These are phyloP conservation scores for Helicoverpa zea DNA, from an alignment of 1,140 invertebrate species.

Conservation along the genomic window DNA sequence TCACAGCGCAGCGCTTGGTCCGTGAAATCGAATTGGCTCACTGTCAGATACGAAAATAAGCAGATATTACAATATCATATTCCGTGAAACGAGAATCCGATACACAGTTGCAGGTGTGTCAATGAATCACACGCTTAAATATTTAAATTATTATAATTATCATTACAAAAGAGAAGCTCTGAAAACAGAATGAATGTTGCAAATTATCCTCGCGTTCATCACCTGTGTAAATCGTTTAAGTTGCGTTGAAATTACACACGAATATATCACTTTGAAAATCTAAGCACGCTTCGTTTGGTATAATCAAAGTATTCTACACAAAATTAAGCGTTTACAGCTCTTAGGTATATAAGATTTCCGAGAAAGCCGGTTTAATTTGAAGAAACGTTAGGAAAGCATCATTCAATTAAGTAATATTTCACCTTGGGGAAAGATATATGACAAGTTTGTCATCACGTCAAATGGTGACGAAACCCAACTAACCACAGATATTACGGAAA, in stretches of 20 bases:
- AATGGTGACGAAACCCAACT: neutral
- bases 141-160: slow-evolving; percentile 31
- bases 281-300: neutral
- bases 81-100: slow-evolving; percentile 61
- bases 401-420: no score
- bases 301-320: neutral
- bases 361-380: no score
- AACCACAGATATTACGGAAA: neutral
- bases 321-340: neutral
- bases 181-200: slow-evolving; percentile 1
- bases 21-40: slow-evolving; percentile 83
- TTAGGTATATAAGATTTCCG: neutral
- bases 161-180: slow-evolving; percentile 21
- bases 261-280: slow-evolving; percentile 1
- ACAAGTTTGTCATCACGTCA: neutral
- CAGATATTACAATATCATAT: slow-evolving; percentile 57
- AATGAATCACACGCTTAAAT: slow-evolving; percentile 54
- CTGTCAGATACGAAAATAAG: slow-evolving; percentile 82
- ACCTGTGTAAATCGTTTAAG: neutral
- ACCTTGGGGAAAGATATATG: no score
- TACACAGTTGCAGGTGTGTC: slow-evolving; percentile 52
- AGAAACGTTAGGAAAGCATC: no score
- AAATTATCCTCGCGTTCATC: neutral
- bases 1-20: slow-evolving; percentile 67
- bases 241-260: neutral